Evolutionary conservation across 2,113 vertebrate genomes (phyloP), one percentile per base, ranked within the genome.

Genomic region (Ciconia maguari): DNA sequence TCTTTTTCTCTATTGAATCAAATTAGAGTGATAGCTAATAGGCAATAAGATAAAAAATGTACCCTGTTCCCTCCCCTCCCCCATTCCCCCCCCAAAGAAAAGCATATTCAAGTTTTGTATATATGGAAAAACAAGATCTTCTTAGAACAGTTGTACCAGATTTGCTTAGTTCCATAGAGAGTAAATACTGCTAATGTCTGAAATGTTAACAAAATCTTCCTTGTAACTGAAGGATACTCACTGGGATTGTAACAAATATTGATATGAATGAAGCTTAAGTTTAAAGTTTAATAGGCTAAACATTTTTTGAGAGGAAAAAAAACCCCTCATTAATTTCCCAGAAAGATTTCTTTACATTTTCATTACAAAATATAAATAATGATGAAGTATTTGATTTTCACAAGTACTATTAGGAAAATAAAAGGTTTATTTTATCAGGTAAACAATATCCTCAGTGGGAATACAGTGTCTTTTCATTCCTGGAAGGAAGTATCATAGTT

Each of bases 71-170:
- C 6, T 36, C n/a, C 15, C 15, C 4, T 22, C 4, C 7, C 8
- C 5, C 4, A 25, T 4, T 3, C 4, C 5, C 0, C 11, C 10
- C 11, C 7, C 38, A 38, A 38, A 34, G n/a, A 5, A 36, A 51
- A 58, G 2, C 7, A 13, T 8, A n/a, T 21, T 70, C 1, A 19
- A 20, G 4, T 64, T 87, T 87, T 82, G 0, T 16, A 34, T 48
- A 24, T 46, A 34, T 41, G 11, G 15, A 72, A 81, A 69, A 77
- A 25, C 9, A 61, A 3, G 0, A 38, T 48, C 18, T 48, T 42
- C 24, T 70, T 49, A 22, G 9, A 66, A 62, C 11, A 62, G 8
- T 8, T 66, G 4, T 11, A 71, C 10, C 20, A 68, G 10, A 44
- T 75, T 58, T 68, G 26, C 4, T 80, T 58, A 30, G 12, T 41